Evolutionary conservation across 2,797 vertebrate species (phyloP), one percentile per base, ranked within the genome.

Genomic region (Sparus aurata): DNA sequence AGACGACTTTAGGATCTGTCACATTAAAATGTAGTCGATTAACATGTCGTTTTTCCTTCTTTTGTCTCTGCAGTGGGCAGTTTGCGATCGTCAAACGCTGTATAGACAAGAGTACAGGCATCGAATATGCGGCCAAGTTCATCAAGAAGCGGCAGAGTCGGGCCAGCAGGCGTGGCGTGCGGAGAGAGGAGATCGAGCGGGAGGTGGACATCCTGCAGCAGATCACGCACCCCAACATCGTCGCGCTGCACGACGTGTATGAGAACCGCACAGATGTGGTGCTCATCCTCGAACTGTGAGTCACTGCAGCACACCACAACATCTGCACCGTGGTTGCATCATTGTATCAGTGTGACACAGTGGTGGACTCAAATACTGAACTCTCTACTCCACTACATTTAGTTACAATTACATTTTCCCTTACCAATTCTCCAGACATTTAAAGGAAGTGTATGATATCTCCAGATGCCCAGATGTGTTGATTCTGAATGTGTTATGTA

Each of bases 211-310:
- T 99, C 91, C 96, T 99, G 72, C 96, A 96, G 92, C 96, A 96
- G 89, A 87, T 98, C 72, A 96, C 97, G 76, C 98, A 99, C 59
- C 77, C 94, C 84, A 99, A 99, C 93, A 93, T 99, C 60, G 92
- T 99, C 77, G 82, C 95, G 0, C 92, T 99, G 81, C 98, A 98
- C 0, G 98, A 99, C 1, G 94, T 99, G 78, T 99, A 95, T 0
- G 98, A 99, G 94, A 98, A 97, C 94, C 97, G 96, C 90, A 98
- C 97, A 0, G 98, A 99, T 0, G 96, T 99, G 81, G 96, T 98
- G 80, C 98, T 99, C 69, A 96, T 99, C 92, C 96, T 99, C 0
- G 98, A 99, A 92, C 95, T 99, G 98, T 99, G 94, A 99, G 98
- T 98, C 52, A n/a, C 66, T 8, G 5, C 62, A 68, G 23, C 17